Evolutionary conservation across 2,113 vertebrate species (phyloP).

Genomic region (Crypturellus undulatus): DNA sequence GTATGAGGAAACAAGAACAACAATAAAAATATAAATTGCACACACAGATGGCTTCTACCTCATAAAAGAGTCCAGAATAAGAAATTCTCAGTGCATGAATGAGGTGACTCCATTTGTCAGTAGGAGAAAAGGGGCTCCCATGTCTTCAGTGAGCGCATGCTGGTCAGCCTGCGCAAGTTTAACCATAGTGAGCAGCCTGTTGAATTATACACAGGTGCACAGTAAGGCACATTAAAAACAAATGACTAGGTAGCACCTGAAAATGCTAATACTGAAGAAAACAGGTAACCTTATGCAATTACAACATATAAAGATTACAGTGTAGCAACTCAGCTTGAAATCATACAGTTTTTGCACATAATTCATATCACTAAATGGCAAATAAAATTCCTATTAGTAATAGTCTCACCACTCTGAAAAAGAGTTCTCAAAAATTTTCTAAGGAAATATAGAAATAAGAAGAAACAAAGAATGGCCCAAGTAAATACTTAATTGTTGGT

Average conservation of each 20-base stretch:
- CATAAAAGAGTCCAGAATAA: background rate
- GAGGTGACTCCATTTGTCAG: background rate
- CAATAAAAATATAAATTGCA: background rate
- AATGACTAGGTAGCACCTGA: background rate
- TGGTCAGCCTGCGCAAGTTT: background rate
- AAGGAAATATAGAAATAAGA: background rate
- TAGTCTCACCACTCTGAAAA: background rate
- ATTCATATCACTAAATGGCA: slow-evolving; percentile 8
- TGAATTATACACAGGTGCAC: background rate
- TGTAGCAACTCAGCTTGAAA: background rate
- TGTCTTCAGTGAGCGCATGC: background rate
- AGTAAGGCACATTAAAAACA: background rate
- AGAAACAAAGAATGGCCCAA: background rate
- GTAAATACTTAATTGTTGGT: background rate
- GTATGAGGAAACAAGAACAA: background rate
- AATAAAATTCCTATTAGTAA: background rate
- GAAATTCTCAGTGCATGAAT: background rate
- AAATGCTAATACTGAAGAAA: background rate
- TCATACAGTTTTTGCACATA: background rate
- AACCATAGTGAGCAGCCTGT: background rate
- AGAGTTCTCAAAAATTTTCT: background rate
- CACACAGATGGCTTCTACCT: background rate
- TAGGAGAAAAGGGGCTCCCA: background rate
- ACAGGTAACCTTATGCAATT: background rate
- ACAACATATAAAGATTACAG: background rate